phyloP scores from a whole-genome alignment of 2,797 vertebrate genomes.

The Acipenser ruthenus region DNA sequence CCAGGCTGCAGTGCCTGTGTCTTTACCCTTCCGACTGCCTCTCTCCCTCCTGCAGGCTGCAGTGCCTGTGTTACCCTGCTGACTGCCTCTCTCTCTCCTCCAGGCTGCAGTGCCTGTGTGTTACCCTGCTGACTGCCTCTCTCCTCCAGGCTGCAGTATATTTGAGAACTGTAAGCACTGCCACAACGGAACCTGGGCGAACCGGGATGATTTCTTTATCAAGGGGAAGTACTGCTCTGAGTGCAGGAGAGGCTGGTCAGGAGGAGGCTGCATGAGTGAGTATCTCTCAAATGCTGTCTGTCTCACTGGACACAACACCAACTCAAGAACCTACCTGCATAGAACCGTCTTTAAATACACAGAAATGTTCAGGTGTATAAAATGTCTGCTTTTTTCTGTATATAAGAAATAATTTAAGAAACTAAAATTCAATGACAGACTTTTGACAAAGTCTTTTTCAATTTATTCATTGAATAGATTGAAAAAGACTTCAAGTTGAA shows the following conservation, averaged over 20 bases:
- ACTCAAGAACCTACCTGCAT: too few species aligned
- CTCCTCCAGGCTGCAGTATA: slow-evolving; percentile 80
- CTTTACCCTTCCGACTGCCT: slow-evolving; percentile 1
- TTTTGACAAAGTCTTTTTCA: too few species aligned
- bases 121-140: neutral
- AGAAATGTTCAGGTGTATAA: too few species aligned
- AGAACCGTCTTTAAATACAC: too few species aligned
- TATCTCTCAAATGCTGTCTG: slow-evolving; percentile 18
- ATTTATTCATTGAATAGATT: too few species aligned
- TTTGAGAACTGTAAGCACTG: slow-evolving; percentile 96
- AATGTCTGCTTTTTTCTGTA: too few species aligned
- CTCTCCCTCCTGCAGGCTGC: slow-evolving; percentile 2
- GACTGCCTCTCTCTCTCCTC: slow-evolving; percentile 3
- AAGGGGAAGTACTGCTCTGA: slow-evolving; percentile 82
- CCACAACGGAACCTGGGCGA: slow-evolving; percentile 89
- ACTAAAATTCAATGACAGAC: too few species aligned
- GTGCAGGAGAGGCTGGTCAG: slow-evolving; percentile 90
- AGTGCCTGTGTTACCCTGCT: neutral
- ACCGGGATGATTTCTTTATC: slow-evolving; percentile 86
- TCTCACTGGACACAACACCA: too few species aligned
- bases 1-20: too few species aligned
- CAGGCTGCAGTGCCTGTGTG: neutral
- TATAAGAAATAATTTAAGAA: too few species aligned
- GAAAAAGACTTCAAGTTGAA: too few species aligned
- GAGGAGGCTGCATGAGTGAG: slow-evolving; percentile 94